Evolutionary conservation across 2,888 invertebrate genomes (phyloP), one percentile per base, ranked within the genome.

Genomic region (Hemaris fuciformis): DNA sequence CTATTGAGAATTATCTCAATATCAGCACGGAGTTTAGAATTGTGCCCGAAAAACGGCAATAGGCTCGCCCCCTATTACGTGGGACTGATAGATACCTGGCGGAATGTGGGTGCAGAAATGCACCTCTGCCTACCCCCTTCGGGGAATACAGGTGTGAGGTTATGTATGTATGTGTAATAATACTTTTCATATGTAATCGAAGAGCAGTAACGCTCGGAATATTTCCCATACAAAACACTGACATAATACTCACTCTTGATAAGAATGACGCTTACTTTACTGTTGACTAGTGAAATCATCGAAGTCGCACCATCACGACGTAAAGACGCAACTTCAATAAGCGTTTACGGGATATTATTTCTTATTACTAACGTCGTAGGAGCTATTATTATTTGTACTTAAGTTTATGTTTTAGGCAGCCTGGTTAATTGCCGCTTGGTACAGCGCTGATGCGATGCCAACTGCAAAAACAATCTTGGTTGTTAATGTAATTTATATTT

Each of bases 221-320:
- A 20, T 18, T 53, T 31, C 53, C 27, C 18, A 31, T 53, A 15
- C 31, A 64, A 59, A 57, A 43, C 46, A 59, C 68, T 65, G 68
- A 68, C 74, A 77, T 75, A 76, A 72, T 61, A 62, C 68, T 63
- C 69, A 65, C 61, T 53, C 27, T 63, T 68, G 77, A 76, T 73
- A 78, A 77, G 68, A 70, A 64, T 68, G 67, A 73, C 65, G 68
- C 66, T 66, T 66, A 43, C 60, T 46, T 7, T 56, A 68, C 71
- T 71, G 71, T 68, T 72, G 72, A 76, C 74, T 78, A 74, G 73
- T 80, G 79, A 79, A 82, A 78, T 81, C 81, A 81, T 78, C 78
- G 73, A 68, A 56, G 61, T 64, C 43, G n/a, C 5, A 18, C 18
- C 10, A 7, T 10, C 18, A 18, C 10, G 20, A 18, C 27, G 18